Evolutionary conservation across 2,888 invertebrate species (phyloP).

Genomic region (Nipponacmea schrenckii): DNA sequence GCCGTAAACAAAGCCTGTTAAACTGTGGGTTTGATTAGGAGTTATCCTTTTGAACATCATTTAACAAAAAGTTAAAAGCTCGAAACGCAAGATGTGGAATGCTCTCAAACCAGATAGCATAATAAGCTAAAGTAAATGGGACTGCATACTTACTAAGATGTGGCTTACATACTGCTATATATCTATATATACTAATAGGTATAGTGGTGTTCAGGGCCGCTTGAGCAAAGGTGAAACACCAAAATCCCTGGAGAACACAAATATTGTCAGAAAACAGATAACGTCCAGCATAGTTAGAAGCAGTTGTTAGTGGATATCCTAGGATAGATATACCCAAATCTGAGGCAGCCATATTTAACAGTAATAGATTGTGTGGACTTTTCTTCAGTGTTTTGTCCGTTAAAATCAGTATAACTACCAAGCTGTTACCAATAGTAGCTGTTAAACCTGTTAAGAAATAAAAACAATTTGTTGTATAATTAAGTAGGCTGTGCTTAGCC

Average conservation of each 20-base stretch:
- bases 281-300: constrained; percentile 30
- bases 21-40: no score
- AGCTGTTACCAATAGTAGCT: constrained; percentile 21
- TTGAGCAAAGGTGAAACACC: constrained; percentile 32
- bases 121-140: no score
- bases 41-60: no score
- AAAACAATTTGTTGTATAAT: neutral
- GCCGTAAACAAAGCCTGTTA: no score
- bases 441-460: constrained; percentile 15
- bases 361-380: constrained; percentile 30
- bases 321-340: constrained; percentile 36
- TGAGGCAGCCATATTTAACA: constrained; percentile 38
- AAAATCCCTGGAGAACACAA: constrained; percentile 36
- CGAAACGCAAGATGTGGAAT: no score
- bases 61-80: no score
- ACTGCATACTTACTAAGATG: constrained; percentile 30
- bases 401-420: constrained; percentile 19
- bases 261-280: constrained; percentile 30
- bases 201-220: constrained; percentile 36
- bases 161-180: constrained; percentile 35
- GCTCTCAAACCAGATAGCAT: no score
- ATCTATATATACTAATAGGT: constrained; percentile 36
- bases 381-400: constrained; percentile 19
- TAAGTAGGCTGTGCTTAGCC: no score
- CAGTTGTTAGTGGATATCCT: constrained; percentile 34